Conservation (phyloP, 2,888 invertebrate genomes). For the Limulus polyphemus region DNA sequence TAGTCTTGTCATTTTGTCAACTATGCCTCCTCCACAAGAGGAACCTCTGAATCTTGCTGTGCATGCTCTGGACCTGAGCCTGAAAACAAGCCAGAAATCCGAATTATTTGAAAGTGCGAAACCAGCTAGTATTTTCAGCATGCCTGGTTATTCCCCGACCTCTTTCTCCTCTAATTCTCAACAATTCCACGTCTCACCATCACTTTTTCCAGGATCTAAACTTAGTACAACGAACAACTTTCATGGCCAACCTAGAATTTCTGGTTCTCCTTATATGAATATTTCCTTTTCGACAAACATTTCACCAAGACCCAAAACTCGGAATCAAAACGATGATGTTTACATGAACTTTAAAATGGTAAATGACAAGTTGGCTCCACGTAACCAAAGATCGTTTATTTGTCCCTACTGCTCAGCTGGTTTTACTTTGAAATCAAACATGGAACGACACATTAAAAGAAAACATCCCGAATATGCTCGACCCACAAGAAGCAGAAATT, state of each 20-base stretch:
- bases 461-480: slow-evolving; percentile 66
- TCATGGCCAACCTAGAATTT: not conserved
- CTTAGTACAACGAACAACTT: too few species aligned
- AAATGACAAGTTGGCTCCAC: slow-evolving; percentile 8
- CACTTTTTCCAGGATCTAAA: too few species aligned
- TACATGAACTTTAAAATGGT: slow-evolving; percentile 2
- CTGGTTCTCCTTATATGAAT: too few species aligned
- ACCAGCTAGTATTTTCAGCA: not conserved
- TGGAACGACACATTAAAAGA: slow-evolving; percentile 87
- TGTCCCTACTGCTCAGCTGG: slow-evolving; percentile 81
- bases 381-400: slow-evolving; percentile 55
- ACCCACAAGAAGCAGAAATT: slow-evolving; percentile 20
- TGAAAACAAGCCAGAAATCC: slow-evolving; percentile 43
- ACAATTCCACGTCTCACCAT: too few species aligned
- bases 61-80: slow-evolving; percentile 69
- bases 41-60: slow-evolving; percentile 28
- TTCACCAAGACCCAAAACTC: not conserved
- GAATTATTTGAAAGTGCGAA: not conserved
- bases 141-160: not conserved
- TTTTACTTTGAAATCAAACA: slow-evolving; percentile 76
- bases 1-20: slow-evolving; percentile 18
- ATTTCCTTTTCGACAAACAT: slow-evolving; percentile 1
- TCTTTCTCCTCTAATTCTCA: not conserved
- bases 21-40: slow-evolving; percentile 21
- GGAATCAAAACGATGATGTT: not conserved